Evolutionary conservation across 2,113 vertebrate genomes (phyloP).

Genomic region (Ascaphus truei): DNA sequence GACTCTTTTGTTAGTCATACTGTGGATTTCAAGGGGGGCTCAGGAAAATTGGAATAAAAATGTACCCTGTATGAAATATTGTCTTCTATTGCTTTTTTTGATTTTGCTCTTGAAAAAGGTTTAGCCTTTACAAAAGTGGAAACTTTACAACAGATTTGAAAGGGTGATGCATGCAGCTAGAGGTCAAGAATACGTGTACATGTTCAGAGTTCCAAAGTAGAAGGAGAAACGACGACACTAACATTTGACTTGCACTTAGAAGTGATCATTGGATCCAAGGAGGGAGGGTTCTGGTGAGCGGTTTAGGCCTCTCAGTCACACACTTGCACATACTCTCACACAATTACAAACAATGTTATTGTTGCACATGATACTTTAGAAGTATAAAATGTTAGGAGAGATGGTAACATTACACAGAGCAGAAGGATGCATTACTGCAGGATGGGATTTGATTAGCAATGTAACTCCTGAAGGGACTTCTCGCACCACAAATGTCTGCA

Average conservation of each 20-base stretch:
- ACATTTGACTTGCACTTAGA: not conserved
- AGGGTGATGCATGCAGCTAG: slow-evolving; percentile 10
- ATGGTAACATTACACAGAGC: slow-evolving; percentile 14
- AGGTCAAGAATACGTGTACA: slow-evolving; percentile 17
- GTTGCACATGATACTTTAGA: not conserved
- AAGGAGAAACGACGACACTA: not conserved
- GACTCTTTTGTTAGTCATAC: too few relatives aligned
- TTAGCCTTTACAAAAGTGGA: slow-evolving; percentile 11
- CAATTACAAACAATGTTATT: not conserved
- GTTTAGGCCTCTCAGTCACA: not conserved
- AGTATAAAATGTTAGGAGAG: not conserved
- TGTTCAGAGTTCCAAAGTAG: not conserved
- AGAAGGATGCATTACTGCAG: not conserved
- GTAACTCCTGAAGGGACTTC: slow-evolving; percentile 24
- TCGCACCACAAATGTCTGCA: too few relatives aligned
- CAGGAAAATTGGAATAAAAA: too few relatives aligned
- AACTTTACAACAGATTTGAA: not conserved
- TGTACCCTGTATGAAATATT: not conserved
- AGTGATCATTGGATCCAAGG: not conserved
- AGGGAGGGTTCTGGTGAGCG: not conserved
- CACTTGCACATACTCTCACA: not conserved
- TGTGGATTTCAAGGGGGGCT: too few relatives aligned
- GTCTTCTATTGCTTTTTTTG: not conserved
- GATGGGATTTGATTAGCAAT: not conserved
- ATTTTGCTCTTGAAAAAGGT: not conserved